phyloP scores from a whole-genome alignment of 2,888 invertebrate genomes.

The Dynastes hyllus region DNA sequence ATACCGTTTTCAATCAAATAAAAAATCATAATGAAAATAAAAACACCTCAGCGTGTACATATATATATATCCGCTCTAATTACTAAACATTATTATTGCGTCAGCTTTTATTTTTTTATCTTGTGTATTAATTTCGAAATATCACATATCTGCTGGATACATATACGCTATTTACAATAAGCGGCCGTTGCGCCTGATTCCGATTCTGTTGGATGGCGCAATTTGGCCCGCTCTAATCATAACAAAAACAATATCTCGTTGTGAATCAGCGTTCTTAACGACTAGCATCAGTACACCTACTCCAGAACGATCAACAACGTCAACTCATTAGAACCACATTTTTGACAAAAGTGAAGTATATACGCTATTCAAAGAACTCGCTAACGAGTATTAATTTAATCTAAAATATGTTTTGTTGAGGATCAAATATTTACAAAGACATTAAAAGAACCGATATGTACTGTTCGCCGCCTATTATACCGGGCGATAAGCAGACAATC shows the following conservation, averaged over 20 bases:
- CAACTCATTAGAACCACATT: background rate
- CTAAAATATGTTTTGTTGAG: constrained; percentile 6
- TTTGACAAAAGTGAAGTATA: background rate
- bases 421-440: constrained; percentile 28
- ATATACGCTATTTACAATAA: too few relatives aligned
- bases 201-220: too few relatives aligned
- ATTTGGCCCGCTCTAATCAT: too few relatives aligned
- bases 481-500: background rate
- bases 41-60: too few relatives aligned
- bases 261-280: background rate
- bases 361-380: background rate
- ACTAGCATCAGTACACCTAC: background rate
- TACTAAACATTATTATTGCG: too few relatives aligned
- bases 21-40: too few relatives aligned
- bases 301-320: background rate
- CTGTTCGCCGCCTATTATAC: constrained; percentile 1
- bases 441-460: constrained; percentile 15
- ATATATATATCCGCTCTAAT: too few relatives aligned
- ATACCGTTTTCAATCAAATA: too few relatives aligned
- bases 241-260: background rate
- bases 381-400: constrained; percentile 24
- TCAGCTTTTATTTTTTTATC: too few relatives aligned
- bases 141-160: too few relatives aligned
- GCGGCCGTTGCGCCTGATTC: too few relatives aligned
- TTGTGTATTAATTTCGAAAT: too few relatives aligned